Evolutionary conservation across 2,113 vertebrate species (phyloP).

Genomic region (Chiloscyllium plagiosum): DNA sequence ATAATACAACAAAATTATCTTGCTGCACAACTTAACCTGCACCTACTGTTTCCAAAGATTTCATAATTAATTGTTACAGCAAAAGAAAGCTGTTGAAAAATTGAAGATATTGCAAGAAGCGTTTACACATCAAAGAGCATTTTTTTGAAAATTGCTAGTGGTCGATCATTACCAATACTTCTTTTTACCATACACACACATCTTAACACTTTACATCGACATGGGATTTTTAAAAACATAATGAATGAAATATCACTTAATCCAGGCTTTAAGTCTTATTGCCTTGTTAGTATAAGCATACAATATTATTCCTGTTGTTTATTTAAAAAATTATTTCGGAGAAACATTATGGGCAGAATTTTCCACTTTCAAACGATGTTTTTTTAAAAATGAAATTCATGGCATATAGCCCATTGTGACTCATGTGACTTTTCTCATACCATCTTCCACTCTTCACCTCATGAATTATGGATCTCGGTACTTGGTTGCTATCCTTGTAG

Average conservation of each 20-base stretch:
- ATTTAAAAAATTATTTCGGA: neutral
- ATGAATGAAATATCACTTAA: neutral
- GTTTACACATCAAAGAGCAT: neutral
- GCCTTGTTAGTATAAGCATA: neutral
- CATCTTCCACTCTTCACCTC: too few species aligned
- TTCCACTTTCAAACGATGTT: too few species aligned
- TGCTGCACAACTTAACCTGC: conserved; percentile 25
- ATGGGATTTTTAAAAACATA: neutral
- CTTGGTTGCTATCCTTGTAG: too few species aligned
- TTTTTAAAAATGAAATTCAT: too few species aligned
- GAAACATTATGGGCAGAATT: neutral
- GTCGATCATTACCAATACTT: neutral
- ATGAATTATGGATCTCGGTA: too few species aligned
- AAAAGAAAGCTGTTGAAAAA: conserved; percentile 28
- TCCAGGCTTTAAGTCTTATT: neutral
- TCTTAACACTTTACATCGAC: neutral
- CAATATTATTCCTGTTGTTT: neutral
- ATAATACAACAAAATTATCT: conserved; percentile 33
- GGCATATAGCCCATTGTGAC: too few species aligned
- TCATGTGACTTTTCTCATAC: too few species aligned
- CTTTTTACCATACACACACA: neutral
- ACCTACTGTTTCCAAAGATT: neutral
- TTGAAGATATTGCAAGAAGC: neutral
- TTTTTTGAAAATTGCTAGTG: neutral
- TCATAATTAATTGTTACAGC: conserved; percentile 35